Evolutionary conservation across 2,888 invertebrate genomes (phyloP), one percentile per base, ranked within the genome.

Genomic region (Crematogaster levior): DNA sequence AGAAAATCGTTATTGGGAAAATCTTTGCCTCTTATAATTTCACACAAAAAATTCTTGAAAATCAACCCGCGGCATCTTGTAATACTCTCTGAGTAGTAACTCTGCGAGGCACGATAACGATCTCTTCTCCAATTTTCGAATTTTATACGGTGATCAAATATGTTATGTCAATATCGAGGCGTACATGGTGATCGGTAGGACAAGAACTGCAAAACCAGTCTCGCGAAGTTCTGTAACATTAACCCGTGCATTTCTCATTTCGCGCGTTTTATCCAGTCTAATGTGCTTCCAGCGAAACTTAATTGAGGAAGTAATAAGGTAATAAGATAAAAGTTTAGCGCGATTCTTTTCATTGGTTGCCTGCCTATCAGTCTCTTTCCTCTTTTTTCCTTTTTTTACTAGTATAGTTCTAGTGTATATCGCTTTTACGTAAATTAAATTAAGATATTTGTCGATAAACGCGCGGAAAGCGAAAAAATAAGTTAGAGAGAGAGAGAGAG

Each of bases 261-360:
- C 43, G 56, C 56, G 34, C 56, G 21, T 79, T 79, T 79, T 34
- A 79, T 68, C 12, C 34, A 68, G 56, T 56, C 77, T 66, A 79
- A 70, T 70, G 70, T 46, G 77, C 53, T 65, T 27, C 24, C 15
- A 53, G 65, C 56, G 30, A 43, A 70, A 70, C 46, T 79, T 68
- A 77, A 77, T 77, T 79, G 77, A 79, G 77, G 70, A 79, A 79
- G 77, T 79, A 79, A 79, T 56, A 56, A 68, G 43, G 56, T 68
- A 68, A 77, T 77, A 58, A 77, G 56, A 43, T 77, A 68, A 79
- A 79, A 79, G 70, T 56, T 79, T 79, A 70, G 43, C 68, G 43
- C 77, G 43, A 58, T 43, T 79, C 56, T 79, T 79, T 79, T 79
- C 18, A 15, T 18, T 21, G 51, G 18, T 1, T 15, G 24, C 3